Base-by-base conservation (phyloP, 2,113 vertebrate species). In the Cranoglanis bouderius region DNA sequence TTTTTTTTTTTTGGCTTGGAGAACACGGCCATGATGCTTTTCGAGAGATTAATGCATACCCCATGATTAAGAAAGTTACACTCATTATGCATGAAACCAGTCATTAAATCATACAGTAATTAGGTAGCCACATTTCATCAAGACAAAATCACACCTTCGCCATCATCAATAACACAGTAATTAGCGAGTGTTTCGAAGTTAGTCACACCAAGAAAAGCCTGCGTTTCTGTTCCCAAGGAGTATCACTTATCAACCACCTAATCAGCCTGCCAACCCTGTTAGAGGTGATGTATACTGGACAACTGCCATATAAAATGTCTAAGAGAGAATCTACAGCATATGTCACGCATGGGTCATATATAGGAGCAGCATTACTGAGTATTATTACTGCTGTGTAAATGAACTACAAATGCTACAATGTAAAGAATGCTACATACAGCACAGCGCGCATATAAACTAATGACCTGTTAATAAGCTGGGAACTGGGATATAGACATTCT, bases 241-340 rank as follows among this genome's bases (percentile, higher is more conserved):
- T 14, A 85, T 88, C 83, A 84, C n/a, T 81, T 75, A 75, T 74
- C 87, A 87, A 81, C 35, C 85, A 72, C 78, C 67, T 85, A 91
- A 88, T 85, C 85, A 85, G 65, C 35, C 53, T 81, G 81, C 67
- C 75, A 96, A 96, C 93, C 95, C 95, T 95, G 96, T 94, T 96
- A 95, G 96, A 94, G 94, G 95, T 95, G 96, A 96, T 96, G 95
- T 95, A 95, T 96, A 95, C 96, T 97, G 96, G 96, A 96, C 95
- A 94, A 90, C 95, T 96, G 96, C 96, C 96, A 96, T 94, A 93
- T 95, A 96, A 96, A 96, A 96, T 95, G 95, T 96, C 96, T 96
- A 96, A 95, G 94, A 95, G 94, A 95, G 96, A 95, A 96, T 96
- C 96, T 96, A 96, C 95, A 94, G 32, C 32, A 82, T 82, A 38